phyloP scores from a whole-genome alignment of 2,888 invertebrate species.

The Halictus quadricinctus region DNA sequence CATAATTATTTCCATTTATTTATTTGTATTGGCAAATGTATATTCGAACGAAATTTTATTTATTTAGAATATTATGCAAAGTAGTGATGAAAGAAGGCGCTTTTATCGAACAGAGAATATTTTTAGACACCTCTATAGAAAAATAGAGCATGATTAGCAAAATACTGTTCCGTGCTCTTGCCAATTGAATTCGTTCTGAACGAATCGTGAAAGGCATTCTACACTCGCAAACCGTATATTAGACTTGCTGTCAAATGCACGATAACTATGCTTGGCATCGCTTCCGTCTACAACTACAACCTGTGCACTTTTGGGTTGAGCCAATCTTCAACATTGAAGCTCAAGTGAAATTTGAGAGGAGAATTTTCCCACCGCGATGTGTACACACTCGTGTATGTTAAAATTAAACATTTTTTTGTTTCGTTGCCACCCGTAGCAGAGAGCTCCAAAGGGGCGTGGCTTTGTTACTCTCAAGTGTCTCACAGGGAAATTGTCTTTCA shows the following conservation, averaged over 20 bases:
- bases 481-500: background rate
- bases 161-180: background rate
- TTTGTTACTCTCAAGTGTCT: background rate
- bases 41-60: background rate
- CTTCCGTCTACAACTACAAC: background rate
- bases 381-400: background rate
- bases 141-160: constrained; percentile 9
- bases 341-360: background rate
- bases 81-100: background rate
- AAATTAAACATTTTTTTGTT: background rate
- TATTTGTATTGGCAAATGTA: background rate
- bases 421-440: background rate
- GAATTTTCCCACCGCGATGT: background rate
- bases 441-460: background rate
- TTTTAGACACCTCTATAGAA: background rate
- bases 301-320: background rate
- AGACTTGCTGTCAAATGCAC: background rate
- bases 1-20: background rate
- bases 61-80: background rate
- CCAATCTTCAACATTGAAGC: background rate
- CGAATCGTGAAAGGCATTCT: background rate
- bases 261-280: background rate
- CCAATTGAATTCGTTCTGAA: background rate
- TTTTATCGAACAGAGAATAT: constrained; percentile 6
- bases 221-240: background rate